Evolutionary conservation across 2,113 vertebrate species (phyloP).

Genomic region (Takifugu flavidus): DNA sequence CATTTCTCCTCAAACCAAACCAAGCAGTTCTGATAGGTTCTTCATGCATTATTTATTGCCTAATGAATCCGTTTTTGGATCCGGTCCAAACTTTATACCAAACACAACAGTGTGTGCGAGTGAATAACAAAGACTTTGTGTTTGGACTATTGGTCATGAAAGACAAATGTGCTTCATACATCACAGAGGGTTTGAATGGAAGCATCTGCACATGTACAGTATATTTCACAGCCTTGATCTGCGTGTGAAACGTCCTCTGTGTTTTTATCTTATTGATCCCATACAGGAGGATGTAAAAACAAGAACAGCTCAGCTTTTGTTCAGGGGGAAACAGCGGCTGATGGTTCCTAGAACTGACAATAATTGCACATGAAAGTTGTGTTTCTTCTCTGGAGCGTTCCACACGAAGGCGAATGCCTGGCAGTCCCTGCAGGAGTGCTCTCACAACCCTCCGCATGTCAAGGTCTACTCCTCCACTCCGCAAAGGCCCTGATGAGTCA

Average conservation of each 20-base stretch:
- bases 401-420: neutral
- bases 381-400: neutral
- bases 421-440: neutral
- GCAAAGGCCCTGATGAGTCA: conserved; percentile 11
- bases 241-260: conserved; percentile 10
- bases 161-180: neutral
- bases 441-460: conserved; percentile 16
- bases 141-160: neutral
- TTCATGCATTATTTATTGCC: neutral
- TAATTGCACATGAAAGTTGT: neutral
- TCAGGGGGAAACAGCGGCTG: neutral
- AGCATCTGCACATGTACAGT: conserved; percentile 11
- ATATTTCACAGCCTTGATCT: neutral
- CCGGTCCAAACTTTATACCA: neutral
- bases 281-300: conserved; percentile 4
- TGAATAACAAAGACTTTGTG: neutral
- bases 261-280: conserved; percentile 23
- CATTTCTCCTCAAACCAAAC: neutral
- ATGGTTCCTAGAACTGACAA: conserved; percentile 3
- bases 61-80: neutral
- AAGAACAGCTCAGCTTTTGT: neutral
- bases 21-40: neutral
- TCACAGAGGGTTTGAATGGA: conserved; percentile 1
- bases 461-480: conserved; percentile 12
- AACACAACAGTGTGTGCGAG: neutral